Base-by-base conservation (phyloP, 2,888 invertebrate genomes). In the Galerucella calmariensis region DNA sequence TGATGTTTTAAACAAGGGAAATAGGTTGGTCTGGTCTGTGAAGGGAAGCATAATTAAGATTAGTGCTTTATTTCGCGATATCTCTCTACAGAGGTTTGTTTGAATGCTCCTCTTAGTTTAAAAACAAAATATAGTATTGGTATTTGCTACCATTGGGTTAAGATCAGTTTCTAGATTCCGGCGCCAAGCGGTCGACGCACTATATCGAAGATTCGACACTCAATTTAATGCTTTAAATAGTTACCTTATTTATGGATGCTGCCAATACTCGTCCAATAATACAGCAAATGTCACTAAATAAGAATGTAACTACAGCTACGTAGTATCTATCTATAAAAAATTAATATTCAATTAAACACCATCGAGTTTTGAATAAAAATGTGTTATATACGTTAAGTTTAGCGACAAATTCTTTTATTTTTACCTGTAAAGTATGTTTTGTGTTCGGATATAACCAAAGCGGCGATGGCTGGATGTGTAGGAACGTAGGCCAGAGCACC, bases 231-330 rank as follows among this genome's bases (percentile, higher is more conserved):
- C 12, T 48, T 0, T 41, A 27, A 61, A 41, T 24, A 58, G 35
- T 75, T 75, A 78, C 79, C 77, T 70, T 72, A 16, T 74, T 75
- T 24, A 75, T 65, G 8, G 65, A 56, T 44, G 77, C 72, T 20
- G 78, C 76, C 16, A 76, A 56, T n/a, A 77, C 59, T 72, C 79
- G 72, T 41, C 81, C 81, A 61, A 78, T 53, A 41, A 81, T 61
- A n/a, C 76, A 58, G 63, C 79, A 77, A 41, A 77, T 68, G 62
- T 81, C 80, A 53, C 73, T 69, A 59, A 75, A 78, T 10, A 81
- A 65, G 61, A 79, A 81, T 0, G 81, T 80, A 35, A 80, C 67
- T 0, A 80, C 79, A 24, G 81, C 80, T 58, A 78, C 79, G 61
- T 78, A 81, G 53, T 79, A 81, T 48, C 61, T 79, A 16, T 76